Percentiles rank a stretch among this genome's conserved stretches.
These are phyloP conservation scores for Heliangelus exortis DNA, from an alignment of 2,797 vertebrate species.

Conservation along the genomic window DNA sequence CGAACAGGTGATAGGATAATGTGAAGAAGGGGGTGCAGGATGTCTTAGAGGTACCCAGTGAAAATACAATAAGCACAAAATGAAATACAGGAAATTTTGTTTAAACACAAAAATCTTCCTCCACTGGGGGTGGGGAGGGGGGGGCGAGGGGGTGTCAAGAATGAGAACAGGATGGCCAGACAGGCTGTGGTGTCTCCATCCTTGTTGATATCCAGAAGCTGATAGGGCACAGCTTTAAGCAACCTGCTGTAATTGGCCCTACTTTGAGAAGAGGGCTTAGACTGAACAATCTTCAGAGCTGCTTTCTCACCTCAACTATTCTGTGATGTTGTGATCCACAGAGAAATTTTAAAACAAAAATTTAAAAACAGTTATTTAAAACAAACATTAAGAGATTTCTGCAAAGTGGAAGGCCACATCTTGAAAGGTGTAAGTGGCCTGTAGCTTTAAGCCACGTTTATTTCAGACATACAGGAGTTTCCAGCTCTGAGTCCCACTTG, in stretches of 20 bases:
- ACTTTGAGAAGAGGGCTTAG: background rate
- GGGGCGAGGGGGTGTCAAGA: background rate
- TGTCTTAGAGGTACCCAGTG: background rate
- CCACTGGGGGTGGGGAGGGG: rapidly evolving
- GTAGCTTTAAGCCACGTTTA: background rate
- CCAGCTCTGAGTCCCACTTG: background rate
- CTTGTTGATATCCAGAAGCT: background rate
- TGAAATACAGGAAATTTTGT: background rate
- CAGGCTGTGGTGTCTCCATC: background rate
- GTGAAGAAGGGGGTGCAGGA: background rate
- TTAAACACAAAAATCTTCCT: background rate
- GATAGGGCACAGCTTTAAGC: background rate
- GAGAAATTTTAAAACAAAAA: background rate
- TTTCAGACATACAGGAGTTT: background rate
- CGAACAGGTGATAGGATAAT: background rate
- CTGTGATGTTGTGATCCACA: background rate
- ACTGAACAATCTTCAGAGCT: background rate
- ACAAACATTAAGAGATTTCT: background rate
- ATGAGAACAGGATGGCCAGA: too few relatives aligned
- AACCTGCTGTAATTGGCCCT: background rate
- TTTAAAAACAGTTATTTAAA: background rate
- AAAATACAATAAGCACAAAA: background rate
- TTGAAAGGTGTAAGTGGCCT: background rate
- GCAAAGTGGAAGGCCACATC: background rate
- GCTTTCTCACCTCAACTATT: background rate